Base-by-base conservation (phyloP, 2,888 invertebrate genomes). In the Dryocosmus kuriphilus region DNA sequence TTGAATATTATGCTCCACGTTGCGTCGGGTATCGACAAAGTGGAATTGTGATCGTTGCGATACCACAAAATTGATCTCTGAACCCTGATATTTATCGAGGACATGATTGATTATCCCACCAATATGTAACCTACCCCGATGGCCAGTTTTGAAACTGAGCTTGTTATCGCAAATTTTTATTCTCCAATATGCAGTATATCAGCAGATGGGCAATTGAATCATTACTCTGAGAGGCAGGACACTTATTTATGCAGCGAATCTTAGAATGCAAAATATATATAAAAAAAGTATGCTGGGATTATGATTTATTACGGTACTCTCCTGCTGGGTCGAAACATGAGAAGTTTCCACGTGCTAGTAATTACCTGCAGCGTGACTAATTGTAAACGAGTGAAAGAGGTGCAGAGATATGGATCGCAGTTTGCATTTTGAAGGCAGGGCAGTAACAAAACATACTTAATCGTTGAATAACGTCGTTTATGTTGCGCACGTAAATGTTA, bases 41-140 rank as follows among this genome's bases (percentile, higher is more conserved):
- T 16, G 46, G 46, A 51, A 51, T 51, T 51, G 2, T 51, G 46
- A 51, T 55, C 8, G n/a, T 7, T 1, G 5, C 24, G 24, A 81
- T 77, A 78, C 79, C 77, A 81, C 76, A 77, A 81, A 76, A 71
- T 55, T 76, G 77, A 80, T 80, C 81, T 32, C 41, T 78, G 80
- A 77, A 77, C 81, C 38, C 11, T 38, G 81, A 79, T 81, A 77
- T 73, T 81, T 80, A 80, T 79, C 79, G 55, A 76, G 76, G 77
- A 76, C 75, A 71, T 77, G 81, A 81, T 79, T 81, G 81, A 80
- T 81, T 80, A 76, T 76, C 38, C 71, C 63, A 76, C 78, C 57
- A 24, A 57, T 9, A 24, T 24, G 22, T 57, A 24, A 57, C 57
- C 57, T 24, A 57, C 57, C 57, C 57, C 14, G 9, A 57, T 24